These are phyloP conservation scores for Athripsodes cinereus DNA, from an alignment of 2,888 invertebrate species.

Conservation along the genomic window DNA sequence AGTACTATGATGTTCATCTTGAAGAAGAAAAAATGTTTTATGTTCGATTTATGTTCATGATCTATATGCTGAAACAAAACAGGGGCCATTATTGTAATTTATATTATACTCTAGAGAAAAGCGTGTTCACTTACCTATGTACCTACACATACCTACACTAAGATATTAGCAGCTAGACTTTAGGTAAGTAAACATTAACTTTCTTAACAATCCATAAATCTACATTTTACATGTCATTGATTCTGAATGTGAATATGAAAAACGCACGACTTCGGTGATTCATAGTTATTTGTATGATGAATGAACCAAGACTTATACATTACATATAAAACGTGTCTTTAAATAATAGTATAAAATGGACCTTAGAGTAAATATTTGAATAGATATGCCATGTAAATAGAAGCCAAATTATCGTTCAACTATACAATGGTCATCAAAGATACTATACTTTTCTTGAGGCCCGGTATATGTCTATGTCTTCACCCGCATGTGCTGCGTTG, in stretches of 20 bases:
- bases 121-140: background rate
- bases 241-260: background rate
- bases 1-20: background rate
- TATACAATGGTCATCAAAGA: too few species aligned
- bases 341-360: too few species aligned
- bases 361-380: too few species aligned
- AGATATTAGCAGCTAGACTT: background rate
- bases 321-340: too few species aligned
- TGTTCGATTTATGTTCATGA: slow-evolving; percentile 1
- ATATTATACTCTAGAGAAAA: background rate
- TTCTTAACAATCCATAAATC: background rate
- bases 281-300: too few species aligned
- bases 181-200: background rate
- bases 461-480: too few species aligned
- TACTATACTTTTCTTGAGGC: too few species aligned
- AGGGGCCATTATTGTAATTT: slow-evolving; percentile 2
- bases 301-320: too few species aligned
- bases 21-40: background rate
- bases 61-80: slow-evolving; percentile 2
- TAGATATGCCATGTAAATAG: too few species aligned
- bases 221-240: background rate
- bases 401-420: too few species aligned
- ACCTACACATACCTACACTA: background rate
- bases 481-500: too few species aligned
- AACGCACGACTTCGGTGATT: too few species aligned